Conservation (phyloP, 1,140 invertebrate species). For the Maconellicoccus hirsutus region DNA sequence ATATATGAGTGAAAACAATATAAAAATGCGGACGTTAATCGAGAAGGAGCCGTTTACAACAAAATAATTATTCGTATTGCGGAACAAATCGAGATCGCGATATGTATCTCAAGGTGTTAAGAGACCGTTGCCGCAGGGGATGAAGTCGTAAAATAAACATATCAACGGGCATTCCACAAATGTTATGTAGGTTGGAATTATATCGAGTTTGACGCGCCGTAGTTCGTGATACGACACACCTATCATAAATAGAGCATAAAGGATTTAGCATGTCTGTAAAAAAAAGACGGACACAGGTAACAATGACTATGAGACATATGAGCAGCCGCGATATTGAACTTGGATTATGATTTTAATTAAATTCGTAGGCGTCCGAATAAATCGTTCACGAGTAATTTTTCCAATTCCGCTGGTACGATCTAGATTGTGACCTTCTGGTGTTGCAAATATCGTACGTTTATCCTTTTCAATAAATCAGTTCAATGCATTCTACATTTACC, state of each 20-base stretch:
- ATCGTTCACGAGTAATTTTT: neutral
- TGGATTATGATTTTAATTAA: neutral
- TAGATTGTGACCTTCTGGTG: neutral
- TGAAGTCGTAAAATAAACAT: neutral
- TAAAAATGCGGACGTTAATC: neutral
- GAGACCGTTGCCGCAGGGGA: neutral
- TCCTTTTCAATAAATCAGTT: neutral
- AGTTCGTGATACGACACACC: neutral
- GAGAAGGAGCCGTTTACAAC: neutral
- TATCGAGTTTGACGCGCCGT: slow-evolving; percentile 1
- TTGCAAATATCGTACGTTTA: too few relatives aligned
- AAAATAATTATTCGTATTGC: neutral
- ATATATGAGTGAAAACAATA: neutral
- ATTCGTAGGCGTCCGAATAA: neutral
- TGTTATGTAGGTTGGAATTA: neutral
- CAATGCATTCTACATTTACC: neutral
- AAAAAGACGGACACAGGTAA: neutral
- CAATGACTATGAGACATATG: neutral
- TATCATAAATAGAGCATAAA: neutral
- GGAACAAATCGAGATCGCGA: neutral
- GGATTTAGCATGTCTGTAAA: neutral
- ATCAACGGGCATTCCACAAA: neutral
- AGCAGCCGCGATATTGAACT: neutral
- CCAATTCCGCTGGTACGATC: neutral
- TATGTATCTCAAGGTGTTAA: neutral